phyloP scores from a whole-genome alignment of 2,113 vertebrate genomes.

The Phaethornis superciliosus region DNA sequence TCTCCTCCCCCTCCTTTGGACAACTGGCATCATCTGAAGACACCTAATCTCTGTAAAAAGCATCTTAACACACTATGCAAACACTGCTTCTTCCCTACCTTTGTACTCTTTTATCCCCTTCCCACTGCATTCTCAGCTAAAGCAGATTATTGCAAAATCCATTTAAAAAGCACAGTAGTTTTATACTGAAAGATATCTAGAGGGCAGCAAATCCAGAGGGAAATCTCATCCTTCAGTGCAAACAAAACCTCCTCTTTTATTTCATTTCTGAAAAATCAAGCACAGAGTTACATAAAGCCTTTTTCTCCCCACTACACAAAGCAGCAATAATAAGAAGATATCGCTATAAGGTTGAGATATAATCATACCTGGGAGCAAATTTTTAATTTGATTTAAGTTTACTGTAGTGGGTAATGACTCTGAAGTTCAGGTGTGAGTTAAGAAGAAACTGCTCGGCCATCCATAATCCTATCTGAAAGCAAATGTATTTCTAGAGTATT shows the following conservation, averaged over 20 bases:
- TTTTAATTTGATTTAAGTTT: constrained; percentile 43
- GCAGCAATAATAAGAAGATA: not conserved
- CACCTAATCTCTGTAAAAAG: not conserved
- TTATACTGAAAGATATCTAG: constrained; percentile 65
- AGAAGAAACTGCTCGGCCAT: not conserved
- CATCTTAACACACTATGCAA: not conserved
- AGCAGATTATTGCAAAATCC: constrained; percentile 36
- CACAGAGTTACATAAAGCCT: not conserved
- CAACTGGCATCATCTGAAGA: not conserved
- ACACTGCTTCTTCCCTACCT: not conserved
- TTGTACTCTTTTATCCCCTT: not conserved
- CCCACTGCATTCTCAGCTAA: not conserved
- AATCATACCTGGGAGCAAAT: not conserved
- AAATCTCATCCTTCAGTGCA: constrained; percentile 55
- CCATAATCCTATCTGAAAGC: not conserved
- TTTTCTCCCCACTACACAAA: not conserved
- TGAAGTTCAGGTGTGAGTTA: constrained; percentile 36
- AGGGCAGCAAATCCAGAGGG: constrained; percentile 66
- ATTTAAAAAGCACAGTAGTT: constrained; percentile 49
- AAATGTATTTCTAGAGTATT: not conserved
- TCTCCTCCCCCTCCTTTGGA: not conserved
- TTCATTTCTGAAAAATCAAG: constrained; percentile 46
- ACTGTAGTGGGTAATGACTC: not conserved
- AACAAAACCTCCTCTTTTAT: constrained; percentile 34
- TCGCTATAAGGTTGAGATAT: not conserved